phyloP scores from a whole-genome alignment of 1,140 invertebrate species.

The Platyura marginata region DNA sequence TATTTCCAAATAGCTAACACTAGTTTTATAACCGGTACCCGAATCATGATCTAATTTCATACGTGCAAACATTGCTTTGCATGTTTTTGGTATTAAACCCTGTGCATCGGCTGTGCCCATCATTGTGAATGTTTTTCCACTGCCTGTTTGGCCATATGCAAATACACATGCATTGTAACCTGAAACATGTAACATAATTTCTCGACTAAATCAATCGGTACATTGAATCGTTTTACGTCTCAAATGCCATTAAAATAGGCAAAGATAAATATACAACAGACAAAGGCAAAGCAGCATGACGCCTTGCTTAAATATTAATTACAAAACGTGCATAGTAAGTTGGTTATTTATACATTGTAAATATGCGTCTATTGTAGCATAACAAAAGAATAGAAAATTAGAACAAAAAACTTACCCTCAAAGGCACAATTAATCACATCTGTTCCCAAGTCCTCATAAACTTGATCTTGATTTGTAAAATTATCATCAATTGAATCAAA shows the following conservation, averaged over 20 bases:
- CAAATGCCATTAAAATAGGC: constrained; percentile 9
- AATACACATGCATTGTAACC: constrained; percentile 97
- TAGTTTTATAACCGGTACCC: constrained; percentile 63
- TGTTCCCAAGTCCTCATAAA: constrained; percentile 70
- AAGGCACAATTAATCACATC: constrained; percentile 89
- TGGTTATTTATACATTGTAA: too few relatives aligned
- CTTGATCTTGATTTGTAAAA: constrained; percentile 68
- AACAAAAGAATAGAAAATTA: too few relatives aligned
- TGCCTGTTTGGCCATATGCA: constrained; percentile 56
- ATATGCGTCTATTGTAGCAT: too few relatives aligned
- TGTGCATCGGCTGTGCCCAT: constrained; percentile 75
- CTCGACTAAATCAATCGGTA: too few relatives aligned
- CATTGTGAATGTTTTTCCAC: constrained; percentile 97
- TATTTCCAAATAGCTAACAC: constrained; percentile 79
- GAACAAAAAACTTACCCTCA: constrained; percentile 40
- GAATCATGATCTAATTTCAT: constrained; percentile 61
- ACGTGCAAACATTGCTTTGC: constrained; percentile 52
- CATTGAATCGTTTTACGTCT: neutral
- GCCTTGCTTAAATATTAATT: too few relatives aligned
- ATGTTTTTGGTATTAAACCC: constrained; percentile 76
- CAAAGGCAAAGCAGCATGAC: too few relatives aligned
- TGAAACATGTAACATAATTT: constrained; percentile 3
- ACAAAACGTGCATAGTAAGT: too few relatives aligned
- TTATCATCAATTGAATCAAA: constrained; percentile 45
- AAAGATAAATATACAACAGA: too few relatives aligned